phyloP scores from a whole-genome alignment of 2,888 invertebrate genomes.

The Eupithecia pulchellata region DNA sequence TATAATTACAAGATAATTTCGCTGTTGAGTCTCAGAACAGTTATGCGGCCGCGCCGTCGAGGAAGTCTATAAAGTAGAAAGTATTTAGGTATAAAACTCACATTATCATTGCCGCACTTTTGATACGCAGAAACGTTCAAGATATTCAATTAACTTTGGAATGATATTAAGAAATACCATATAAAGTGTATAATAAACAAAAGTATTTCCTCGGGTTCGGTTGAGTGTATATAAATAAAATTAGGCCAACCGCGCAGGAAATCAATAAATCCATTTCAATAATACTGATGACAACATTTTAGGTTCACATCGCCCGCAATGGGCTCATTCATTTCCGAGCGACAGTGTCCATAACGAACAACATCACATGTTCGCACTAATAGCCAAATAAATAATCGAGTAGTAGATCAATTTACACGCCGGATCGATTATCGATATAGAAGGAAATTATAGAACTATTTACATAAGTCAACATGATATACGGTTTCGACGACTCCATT shows the following conservation, averaged over 20 bases:
- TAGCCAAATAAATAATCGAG: conserved; percentile 81
- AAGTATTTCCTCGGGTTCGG: conserved; percentile 55
- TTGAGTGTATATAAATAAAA: conserved; percentile 67
- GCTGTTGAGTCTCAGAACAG: conserved; percentile 78
- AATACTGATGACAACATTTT: conserved; percentile 69
- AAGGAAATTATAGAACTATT: conserved; percentile 78
- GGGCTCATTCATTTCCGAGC: conserved; percentile 81
- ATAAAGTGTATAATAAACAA: conserved; percentile 65
- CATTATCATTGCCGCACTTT: conserved; percentile 62
- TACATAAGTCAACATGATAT: conserved; percentile 83
- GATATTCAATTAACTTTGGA: conserved; percentile 69
- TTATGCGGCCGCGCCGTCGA: conserved; percentile 71
- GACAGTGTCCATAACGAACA: conserved; percentile 75
- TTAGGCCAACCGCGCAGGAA: conserved; percentile 74
- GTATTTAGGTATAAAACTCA: conserved; percentile 63
- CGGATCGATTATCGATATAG: conserved; percentile 76
- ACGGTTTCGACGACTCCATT: conserved; percentile 71
- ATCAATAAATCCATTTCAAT: conserved; percentile 76
- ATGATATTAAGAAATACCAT: conserved; percentile 81
- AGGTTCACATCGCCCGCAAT: conserved; percentile 67
- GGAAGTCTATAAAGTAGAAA: conserved; percentile 74
- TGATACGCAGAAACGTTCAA: conserved; percentile 56
- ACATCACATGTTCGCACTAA: conserved; percentile 84
- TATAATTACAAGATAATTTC: conserved; percentile 84
- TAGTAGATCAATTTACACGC: conserved; percentile 78